Evolutionary conservation across 2,888 invertebrate genomes (phyloP).

Genomic region (Amblyjoppa fuscipennis): DNA sequence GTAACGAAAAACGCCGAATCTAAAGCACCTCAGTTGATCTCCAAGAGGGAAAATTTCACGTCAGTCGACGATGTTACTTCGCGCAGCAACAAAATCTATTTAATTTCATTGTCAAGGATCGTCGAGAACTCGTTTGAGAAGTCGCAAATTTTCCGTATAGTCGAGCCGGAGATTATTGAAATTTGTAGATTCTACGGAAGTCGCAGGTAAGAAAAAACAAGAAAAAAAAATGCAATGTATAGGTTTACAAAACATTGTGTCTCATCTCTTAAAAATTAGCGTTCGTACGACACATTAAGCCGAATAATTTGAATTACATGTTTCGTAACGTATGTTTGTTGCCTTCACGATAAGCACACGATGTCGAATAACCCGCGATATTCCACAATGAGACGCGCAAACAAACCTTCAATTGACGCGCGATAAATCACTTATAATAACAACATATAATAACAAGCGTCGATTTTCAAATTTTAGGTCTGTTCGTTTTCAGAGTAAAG

Average conservation of each 20-base stretch:
- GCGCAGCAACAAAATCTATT: not conserved
- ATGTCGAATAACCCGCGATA: too few relatives aligned
- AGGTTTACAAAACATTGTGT: not conserved
- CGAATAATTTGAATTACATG: constrained; percentile 37
- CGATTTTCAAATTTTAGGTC: constrained; percentile 53
- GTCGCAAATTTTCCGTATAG: constrained; percentile 70
- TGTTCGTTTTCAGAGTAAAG: too few relatives aligned
- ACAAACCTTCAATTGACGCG: not conserved
- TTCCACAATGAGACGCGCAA: not conserved
- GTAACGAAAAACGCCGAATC: not conserved
- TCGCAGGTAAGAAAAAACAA: constrained; percentile 70
- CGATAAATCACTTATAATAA: constrained; percentile 7
- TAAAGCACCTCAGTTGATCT: not conserved
- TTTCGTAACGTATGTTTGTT: not conserved
- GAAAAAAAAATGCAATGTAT: not conserved
- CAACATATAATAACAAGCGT: constrained; percentile 2
- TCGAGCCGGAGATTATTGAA: constrained; percentile 64
- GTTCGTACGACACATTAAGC: constrained; percentile 14
- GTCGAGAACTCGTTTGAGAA: constrained; percentile 50
- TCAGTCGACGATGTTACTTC: constrained; percentile 8
- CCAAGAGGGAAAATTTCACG: not conserved
- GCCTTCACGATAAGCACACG: not conserved
- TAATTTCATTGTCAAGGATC: constrained; percentile 1
- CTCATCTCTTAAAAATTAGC: not conserved
- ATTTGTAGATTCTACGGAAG: constrained; percentile 68